These are phyloP conservation scores for Hippopotamus amphibius DNA, from an alignment of 2,113 vertebrate genomes.

Conservation along the genomic window DNA sequence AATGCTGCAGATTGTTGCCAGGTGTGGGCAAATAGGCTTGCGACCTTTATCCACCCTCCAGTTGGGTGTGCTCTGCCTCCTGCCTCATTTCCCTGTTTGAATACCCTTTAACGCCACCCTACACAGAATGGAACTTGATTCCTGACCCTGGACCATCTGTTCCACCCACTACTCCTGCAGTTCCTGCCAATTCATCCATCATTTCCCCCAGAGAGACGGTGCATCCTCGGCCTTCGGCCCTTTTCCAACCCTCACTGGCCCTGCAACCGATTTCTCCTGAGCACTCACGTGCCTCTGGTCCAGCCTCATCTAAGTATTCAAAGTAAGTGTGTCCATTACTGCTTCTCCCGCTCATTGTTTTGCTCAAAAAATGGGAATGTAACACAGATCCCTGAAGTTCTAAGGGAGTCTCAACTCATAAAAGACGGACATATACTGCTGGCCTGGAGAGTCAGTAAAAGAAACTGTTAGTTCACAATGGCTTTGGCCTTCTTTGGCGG, in stretches of 20 bases:
- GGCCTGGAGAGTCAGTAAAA: constrained; percentile 61
- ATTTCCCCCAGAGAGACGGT: neutral
- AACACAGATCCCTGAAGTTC: constrained; percentile 9
- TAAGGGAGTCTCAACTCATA: constrained; percentile 60
- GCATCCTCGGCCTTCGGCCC: neutral
- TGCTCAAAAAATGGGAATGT: neutral
- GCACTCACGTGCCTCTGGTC: constrained; percentile 36
- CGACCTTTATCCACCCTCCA: constrained; percentile 19
- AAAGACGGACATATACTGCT: constrained; percentile 9
- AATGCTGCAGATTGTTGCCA: constrained; percentile 39
- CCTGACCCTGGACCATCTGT: constrained; percentile 38
- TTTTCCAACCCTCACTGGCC: too few species aligned
- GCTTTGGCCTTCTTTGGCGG: neutral
- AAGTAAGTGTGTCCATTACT: constrained; percentile 22
- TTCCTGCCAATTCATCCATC: neutral
- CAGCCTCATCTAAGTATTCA: neutral
- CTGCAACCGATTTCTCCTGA: neutral
- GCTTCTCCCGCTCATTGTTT: constrained; percentile 45
- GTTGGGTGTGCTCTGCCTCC: neutral
- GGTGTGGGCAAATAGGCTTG: neutral
- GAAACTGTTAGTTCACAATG: constrained; percentile 13
- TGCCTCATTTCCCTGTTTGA: neutral
- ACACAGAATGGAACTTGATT: neutral
- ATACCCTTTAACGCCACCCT: neutral
- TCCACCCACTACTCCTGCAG: neutral